Evolutionary conservation across 2,113 vertebrate genomes (phyloP).

Genomic region (Ceuthmochares aereus): DNA sequence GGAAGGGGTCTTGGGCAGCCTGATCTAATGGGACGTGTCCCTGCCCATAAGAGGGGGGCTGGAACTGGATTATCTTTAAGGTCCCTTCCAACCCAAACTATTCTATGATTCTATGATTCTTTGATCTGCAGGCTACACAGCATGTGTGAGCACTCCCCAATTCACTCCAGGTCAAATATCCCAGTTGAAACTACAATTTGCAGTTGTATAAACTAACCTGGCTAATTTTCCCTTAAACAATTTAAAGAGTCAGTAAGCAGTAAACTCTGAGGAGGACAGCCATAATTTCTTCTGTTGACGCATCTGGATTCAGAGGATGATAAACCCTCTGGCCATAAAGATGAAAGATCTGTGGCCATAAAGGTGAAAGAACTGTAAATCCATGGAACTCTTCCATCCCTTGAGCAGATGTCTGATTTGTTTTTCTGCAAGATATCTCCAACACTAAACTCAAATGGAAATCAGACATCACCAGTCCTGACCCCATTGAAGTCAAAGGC

Average conservation of each 20-base stretch:
- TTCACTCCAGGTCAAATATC: not conserved
- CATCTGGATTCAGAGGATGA: not conserved
- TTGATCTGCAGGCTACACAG: not conserved
- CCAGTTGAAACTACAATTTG: not conserved
- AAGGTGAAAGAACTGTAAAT: not conserved
- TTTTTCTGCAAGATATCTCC: constrained; percentile 8
- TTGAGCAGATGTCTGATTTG: not conserved
- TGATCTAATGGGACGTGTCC: too few species aligned
- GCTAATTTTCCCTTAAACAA: not conserved
- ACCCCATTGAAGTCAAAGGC: constrained; percentile 36
- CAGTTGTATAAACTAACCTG: not conserved
- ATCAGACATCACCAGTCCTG: constrained; percentile 10
- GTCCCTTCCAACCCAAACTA: too few species aligned
- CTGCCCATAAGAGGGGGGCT: too few species aligned
- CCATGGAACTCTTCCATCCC: not conserved
- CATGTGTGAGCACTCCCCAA: not conserved
- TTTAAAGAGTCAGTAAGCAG: not conserved
- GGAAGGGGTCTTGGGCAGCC: too few species aligned
- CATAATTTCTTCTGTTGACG: not conserved
- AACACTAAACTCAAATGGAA: not conserved
- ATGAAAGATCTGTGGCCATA: not conserved
- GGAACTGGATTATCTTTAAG: too few species aligned
- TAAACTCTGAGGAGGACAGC: not conserved
- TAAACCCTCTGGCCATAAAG: not conserved
- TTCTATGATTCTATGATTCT: too few species aligned